phyloP scores from a whole-genome alignment of 1,140 invertebrate species.

The Tetramorium parvispinum region DNA sequence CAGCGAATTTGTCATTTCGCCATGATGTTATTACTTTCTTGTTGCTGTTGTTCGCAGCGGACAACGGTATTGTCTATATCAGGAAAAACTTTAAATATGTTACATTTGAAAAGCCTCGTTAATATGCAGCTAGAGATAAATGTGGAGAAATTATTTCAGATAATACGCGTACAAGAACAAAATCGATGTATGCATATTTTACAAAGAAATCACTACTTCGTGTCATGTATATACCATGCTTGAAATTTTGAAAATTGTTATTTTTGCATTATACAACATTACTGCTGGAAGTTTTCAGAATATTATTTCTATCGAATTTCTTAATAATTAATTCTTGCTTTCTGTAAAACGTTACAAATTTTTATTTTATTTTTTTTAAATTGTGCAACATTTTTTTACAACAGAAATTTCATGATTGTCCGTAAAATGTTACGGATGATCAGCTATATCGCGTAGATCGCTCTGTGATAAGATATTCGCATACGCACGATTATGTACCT shows the following conservation, averaged over 20 bases:
- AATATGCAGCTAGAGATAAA: conserved; percentile 49
- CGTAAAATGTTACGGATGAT: neutral
- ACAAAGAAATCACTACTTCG: neutral
- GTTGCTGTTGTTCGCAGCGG: conserved; percentile 60
- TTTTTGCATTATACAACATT: neutral
- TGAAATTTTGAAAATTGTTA: neutral
- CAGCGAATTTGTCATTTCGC: conserved; percentile 74
- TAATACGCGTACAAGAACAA: neutral
- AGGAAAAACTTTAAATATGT: conserved; percentile 52
- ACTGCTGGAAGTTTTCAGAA: neutral
- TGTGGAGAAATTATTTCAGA: conserved; percentile 53
- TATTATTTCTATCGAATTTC: neutral
- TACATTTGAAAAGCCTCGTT: neutral
- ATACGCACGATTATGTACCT: conserved; percentile 1
- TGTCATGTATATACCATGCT: neutral
- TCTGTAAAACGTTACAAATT: neutral
- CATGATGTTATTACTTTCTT: conserved; percentile 73
- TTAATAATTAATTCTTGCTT: too few relatives aligned
- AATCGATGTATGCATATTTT: neutral
- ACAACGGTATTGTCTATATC: conserved; percentile 49
- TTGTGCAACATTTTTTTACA: too few relatives aligned
- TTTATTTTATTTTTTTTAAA: neutral
- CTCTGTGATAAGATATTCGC: conserved; percentile 19
- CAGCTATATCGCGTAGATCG: neutral
- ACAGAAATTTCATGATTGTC: neutral